Evolutionary conservation across 2,888 invertebrate genomes (phyloP), one percentile per base, ranked within the genome.

Genomic region (Tachina lurida): DNA sequence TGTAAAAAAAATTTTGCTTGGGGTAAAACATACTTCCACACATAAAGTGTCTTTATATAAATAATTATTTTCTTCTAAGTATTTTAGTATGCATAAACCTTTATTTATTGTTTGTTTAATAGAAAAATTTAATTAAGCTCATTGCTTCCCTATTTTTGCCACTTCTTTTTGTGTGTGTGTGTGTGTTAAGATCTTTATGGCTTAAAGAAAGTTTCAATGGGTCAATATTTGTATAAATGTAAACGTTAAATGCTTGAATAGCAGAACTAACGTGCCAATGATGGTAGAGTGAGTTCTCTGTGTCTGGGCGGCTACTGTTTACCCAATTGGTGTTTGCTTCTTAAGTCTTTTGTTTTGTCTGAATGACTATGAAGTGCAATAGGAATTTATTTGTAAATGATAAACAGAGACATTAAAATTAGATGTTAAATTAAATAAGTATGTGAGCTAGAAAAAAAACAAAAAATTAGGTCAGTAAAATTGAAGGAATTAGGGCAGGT

Each of bases 151-250:
- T 68, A 73, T 62, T 58, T 54, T 31, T 31, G 5, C 4, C 4
- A 7, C 7, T 7, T 31, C 31, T 31, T 31, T n/a, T 31, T 31
- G 3, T 31, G 31, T 31, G 5, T 31, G 31, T 7, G 31, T 31
- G 7, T 31, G 31, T 31, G 12, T 47, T 58, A 43, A 43, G 43
- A 76, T 71, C 41, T 75, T 71, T 70, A 68, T 79, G 31, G 17
- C 52, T 58, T 52, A 39, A 62, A 81, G 81, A 81, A 85, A 78
- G 74, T 85, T 77, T 49, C 22, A 17, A 19, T 84, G 63, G 63
- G n/a, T 79, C 74, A 79, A 79, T 84, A 84, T 79, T 79, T 79
- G 71, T 52, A 65, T 49, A 84, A 31, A 31, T 62, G 65, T 84
- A 74, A 41, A 49, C 68, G 19, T 65, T 41, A 62, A 15, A 43